Evolutionary conservation across 35 echinoderm and acorn worm genomes (phyloP).

Genomic region (Eucidaris tribuloides): DNA sequence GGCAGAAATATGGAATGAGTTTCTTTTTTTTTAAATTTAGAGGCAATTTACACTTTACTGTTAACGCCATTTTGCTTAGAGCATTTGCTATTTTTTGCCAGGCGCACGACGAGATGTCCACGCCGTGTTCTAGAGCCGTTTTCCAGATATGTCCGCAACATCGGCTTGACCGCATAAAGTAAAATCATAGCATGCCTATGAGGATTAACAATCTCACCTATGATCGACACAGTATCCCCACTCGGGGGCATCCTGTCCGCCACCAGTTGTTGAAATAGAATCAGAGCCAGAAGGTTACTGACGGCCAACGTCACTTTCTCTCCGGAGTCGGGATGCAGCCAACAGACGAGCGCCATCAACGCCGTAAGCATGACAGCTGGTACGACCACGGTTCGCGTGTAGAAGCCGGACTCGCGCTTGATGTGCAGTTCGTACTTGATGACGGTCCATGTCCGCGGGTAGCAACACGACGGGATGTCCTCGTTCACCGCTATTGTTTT

Average conservation of each 20-base stretch:
- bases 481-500: background rate
- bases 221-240: slow-evolving; percentile 49
- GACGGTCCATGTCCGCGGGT: background rate
- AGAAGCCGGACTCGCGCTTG: slow-evolving; percentile 5
- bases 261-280: slow-evolving; percentile 76
- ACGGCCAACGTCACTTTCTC: slow-evolving; percentile 81
- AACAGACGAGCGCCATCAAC: slow-evolving; percentile 36
- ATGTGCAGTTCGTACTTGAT: background rate
- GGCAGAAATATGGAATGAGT: no score
- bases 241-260: slow-evolving; percentile 59
- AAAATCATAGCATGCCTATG: background rate
- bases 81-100: no score
- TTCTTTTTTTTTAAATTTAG: no score
- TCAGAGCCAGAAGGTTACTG: slow-evolving; percentile 67
- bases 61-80: no score
- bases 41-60: no score
- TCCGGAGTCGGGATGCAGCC: slow-evolving; percentile 60
- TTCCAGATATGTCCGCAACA: no score
- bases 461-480: background rate
- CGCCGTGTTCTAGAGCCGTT: no score
- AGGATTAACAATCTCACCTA: slow-evolving; percentile 42
- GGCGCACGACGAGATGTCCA: no score
- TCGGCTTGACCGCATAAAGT: no score
- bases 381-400: slow-evolving; percentile 10
- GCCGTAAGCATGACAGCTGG: slow-evolving; percentile 11